Evolutionary conservation across 1,140 invertebrate species (phyloP).

Genomic region (Drosophila equinoxialis): DNA sequence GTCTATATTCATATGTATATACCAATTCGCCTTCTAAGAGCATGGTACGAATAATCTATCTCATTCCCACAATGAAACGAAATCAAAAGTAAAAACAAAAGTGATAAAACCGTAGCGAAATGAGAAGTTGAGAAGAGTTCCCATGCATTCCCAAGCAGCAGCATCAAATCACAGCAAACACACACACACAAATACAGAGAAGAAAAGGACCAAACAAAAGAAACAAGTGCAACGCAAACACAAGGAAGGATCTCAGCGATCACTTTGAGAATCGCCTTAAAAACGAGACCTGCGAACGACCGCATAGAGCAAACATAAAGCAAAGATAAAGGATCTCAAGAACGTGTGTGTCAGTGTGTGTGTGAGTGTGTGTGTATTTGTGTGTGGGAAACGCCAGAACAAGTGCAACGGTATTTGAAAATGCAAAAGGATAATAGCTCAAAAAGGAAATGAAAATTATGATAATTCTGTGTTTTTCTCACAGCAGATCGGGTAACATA

Average conservation of each 20-base stretch:
- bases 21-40: background rate
- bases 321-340: constrained; percentile 73
- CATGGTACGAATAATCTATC: constrained; percentile 2
- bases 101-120: constrained; percentile 63
- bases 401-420: constrained; percentile 77
- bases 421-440: constrained; percentile 75
- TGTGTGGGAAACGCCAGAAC: constrained; percentile 71
- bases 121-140: constrained; percentile 40
- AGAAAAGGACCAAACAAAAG: constrained; percentile 58
- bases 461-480: constrained; percentile 74
- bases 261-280: constrained; percentile 4
- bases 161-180: constrained; percentile 75
- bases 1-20: no score
- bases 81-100: constrained; percentile 79
- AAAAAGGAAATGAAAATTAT: constrained; percentile 80
- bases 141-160: constrained; percentile 40
- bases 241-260: constrained; percentile 8
- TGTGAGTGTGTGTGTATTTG: constrained; percentile 47
- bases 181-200: constrained; percentile 32
- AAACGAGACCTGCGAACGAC: constrained; percentile 51
- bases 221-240: constrained; percentile 78
- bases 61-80: constrained; percentile 56
- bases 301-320: constrained; percentile 73
- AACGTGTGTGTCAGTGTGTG: constrained; percentile 30
- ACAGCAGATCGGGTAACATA: constrained; percentile 76